Percentiles rank a stretch among this genome's conserved stretches.
These are phyloP conservation scores for Kryphioiulus occultus DNA, from an alignment of 2,888 invertebrate genomes.

Conservation along the genomic window DNA sequence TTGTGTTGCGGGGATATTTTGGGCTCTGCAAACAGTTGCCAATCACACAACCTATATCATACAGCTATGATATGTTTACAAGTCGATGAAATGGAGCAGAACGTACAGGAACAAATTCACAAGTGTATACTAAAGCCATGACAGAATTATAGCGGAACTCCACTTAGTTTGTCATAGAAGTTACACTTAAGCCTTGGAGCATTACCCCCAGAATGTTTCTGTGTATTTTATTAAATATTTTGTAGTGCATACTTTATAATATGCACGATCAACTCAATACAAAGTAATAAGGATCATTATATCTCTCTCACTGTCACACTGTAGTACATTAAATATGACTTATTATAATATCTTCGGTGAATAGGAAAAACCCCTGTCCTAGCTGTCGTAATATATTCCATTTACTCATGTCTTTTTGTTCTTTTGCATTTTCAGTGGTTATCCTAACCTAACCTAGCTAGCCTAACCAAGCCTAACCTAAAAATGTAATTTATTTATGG, in stretches of 20 bases:
- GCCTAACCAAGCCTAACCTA: too few species aligned
- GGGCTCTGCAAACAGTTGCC: neutral
- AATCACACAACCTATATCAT: neutral
- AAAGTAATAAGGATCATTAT: neutral
- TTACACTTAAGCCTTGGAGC: neutral
- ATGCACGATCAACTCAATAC: too few species aligned
- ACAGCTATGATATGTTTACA: neutral
- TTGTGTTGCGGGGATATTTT: neutral
- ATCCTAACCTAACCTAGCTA: too few species aligned
- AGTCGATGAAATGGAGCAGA: slow-evolving; percentile 2
- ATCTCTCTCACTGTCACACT: neutral
- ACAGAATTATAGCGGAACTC: neutral
- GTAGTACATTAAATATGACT: neutral
- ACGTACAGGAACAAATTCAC: neutral
- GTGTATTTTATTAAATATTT: neutral
- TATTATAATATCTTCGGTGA: neutral
- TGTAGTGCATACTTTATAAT: neutral
- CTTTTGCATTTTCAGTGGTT: too few species aligned
- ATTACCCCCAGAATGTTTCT: neutral
- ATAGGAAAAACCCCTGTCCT: too few species aligned
- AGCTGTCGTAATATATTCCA: too few species aligned
- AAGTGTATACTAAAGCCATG: neutral
- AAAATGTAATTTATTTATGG: too few species aligned
- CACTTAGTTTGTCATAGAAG: neutral
- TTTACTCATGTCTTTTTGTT: too few species aligned